These are phyloP conservation scores for Poicephalus gulielmi DNA, from an alignment of 2,113 vertebrate species.

Conservation along the genomic window DNA sequence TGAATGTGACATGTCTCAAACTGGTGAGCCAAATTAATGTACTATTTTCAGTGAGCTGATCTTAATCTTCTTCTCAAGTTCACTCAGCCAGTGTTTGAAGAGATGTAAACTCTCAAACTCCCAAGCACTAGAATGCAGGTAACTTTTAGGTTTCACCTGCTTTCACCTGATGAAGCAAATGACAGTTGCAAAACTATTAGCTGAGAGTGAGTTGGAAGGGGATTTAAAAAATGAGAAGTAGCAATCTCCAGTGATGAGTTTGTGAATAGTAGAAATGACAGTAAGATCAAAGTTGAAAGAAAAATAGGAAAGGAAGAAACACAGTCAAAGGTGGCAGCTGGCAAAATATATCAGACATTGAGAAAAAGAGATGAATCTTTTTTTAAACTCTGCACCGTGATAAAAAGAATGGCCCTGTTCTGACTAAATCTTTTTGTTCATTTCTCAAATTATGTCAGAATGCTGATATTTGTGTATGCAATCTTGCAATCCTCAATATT, in stretches of 20 bases:
- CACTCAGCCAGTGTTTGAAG: neutral
- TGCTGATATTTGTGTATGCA: neutral
- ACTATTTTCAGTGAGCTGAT: neutral
- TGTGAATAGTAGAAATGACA: neutral
- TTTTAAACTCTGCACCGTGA: neutral
- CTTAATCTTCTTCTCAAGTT: neutral
- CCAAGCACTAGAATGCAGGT: neutral
- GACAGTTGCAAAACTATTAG: neutral
- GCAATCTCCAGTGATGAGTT: neutral
- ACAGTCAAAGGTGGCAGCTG: neutral
- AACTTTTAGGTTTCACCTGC: neutral
- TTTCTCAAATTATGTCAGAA: slow-evolving; percentile 4
- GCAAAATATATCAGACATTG: neutral
- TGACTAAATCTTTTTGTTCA: neutral
- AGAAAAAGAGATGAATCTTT: neutral
- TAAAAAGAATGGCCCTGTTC: neutral
- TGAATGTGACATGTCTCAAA: neutral
- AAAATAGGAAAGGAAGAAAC: neutral
- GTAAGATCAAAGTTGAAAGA: neutral
- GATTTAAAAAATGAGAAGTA: neutral
- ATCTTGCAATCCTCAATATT: neutral
- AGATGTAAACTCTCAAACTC: neutral
- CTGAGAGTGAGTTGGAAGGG: neutral
- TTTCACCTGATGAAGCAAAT: neutral
- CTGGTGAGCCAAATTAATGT: neutral